Evolutionary conservation across 2,113 vertebrate genomes (phyloP).

Genomic region (Cyprinodon tularosa): DNA sequence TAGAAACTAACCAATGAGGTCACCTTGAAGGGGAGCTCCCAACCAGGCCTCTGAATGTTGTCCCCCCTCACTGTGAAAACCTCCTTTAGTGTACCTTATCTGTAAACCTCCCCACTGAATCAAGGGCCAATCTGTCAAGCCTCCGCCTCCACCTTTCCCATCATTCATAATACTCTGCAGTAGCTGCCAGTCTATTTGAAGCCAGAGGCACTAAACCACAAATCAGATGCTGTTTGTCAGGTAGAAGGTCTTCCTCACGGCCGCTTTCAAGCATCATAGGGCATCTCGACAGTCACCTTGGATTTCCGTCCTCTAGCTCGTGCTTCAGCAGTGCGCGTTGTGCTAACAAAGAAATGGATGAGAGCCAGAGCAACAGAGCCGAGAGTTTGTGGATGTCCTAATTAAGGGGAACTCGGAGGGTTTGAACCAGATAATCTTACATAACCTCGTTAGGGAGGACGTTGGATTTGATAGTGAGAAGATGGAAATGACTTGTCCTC

Average conservation of each 20-base stretch:
- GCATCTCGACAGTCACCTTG: slow-evolving; percentile 76
- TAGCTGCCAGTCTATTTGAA: slow-evolving; percentile 4
- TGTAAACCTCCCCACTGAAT: slow-evolving; percentile 45
- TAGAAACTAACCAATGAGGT: slow-evolving; percentile 79
- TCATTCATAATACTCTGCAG: slow-evolving; percentile 36
- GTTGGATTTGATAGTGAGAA: slow-evolving; percentile 73
- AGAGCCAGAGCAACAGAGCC: slow-evolving; percentile 35
- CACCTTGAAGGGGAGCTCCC: slow-evolving; percentile 80
- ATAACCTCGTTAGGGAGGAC: slow-evolving; percentile 79
- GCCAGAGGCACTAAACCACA: slow-evolving; percentile 2
- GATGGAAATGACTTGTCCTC: slow-evolving; percentile 69
- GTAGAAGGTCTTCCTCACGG: slow-evolving; percentile 20
- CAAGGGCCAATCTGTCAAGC: slow-evolving; percentile 48
- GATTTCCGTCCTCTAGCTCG: slow-evolving; percentile 56
- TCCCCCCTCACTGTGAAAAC: slow-evolving; percentile 40
- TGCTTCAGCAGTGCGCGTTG: slow-evolving; percentile 51
- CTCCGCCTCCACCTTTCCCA: slow-evolving; percentile 17
- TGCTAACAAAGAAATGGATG: slow-evolving; percentile 66
- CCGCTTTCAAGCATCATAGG: slow-evolving; percentile 53
- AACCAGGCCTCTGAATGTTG: slow-evolving; percentile 62
- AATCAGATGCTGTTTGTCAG: slow-evolving; percentile 21
- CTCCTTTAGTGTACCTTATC: slow-evolving; percentile 61
- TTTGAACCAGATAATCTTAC: slow-evolving; percentile 82
- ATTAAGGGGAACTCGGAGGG: slow-evolving; percentile 81
- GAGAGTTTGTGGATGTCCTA: slow-evolving; percentile 77